These are phyloP conservation scores for Brassicogethes aeneus DNA, from an alignment of 2,888 invertebrate species.

Conservation along the genomic window DNA sequence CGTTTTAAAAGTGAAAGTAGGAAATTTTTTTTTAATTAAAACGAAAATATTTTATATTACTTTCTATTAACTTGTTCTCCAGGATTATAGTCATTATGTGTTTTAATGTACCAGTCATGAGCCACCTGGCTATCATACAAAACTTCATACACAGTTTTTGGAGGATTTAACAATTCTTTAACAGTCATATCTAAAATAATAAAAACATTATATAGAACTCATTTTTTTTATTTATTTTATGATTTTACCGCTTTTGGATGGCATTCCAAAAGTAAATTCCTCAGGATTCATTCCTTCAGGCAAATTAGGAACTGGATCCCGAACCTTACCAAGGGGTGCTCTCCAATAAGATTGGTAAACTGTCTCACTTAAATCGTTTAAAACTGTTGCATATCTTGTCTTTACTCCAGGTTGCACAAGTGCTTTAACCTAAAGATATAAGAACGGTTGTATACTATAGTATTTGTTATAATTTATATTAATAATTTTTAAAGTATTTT, in stretches of 20 bases:
- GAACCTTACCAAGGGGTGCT: slow-evolving; percentile 37
- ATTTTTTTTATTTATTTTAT: not conserved
- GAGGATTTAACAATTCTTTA: slow-evolving; percentile 39
- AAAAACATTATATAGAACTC: no score
- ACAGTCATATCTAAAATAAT: slow-evolving; percentile 27
- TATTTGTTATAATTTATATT: no score
- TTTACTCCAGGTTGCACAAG: slow-evolving; percentile 32
- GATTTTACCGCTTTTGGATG: slow-evolving; percentile 15
- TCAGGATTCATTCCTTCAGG: slow-evolving; percentile 39
- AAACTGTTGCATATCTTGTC: slow-evolving; percentile 40
- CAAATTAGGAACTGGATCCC: slow-evolving; percentile 39
- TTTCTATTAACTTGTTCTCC: slow-evolving; percentile 38
- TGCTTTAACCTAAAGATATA: slow-evolving; percentile 18
- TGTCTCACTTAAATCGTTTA: slow-evolving; percentile 43
- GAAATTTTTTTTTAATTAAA: not conserved
- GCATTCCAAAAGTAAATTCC: slow-evolving; percentile 38
- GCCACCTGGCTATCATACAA: slow-evolving; percentile 35
- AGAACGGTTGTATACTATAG: no score
- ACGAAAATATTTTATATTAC: slow-evolving; percentile 19
- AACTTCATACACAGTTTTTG: slow-evolving; percentile 34
- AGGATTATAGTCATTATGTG: slow-evolving; percentile 42
- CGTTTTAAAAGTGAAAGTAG: no score
- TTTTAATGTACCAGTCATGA: slow-evolving; percentile 41
- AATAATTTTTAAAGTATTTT: no score
- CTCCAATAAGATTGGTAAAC: slow-evolving; percentile 43